These are phyloP conservation scores for Trichosurus vulpecula DNA, from an alignment of 2,797 vertebrate species.

Conservation along the genomic window DNA sequence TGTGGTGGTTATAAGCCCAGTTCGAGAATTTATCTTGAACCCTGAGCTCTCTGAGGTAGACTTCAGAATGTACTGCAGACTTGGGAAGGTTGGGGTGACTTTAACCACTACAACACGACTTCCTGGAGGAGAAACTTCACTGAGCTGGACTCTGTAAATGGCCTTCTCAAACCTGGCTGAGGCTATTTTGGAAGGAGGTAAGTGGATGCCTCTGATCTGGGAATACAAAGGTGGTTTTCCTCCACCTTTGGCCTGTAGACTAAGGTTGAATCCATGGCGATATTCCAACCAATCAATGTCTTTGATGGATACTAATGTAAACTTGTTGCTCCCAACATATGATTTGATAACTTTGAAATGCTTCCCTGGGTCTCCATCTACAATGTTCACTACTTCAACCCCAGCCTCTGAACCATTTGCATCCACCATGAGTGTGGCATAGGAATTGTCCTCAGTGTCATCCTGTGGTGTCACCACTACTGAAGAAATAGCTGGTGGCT, in stretches of 20 bases:
- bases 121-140: constrained; percentile 93
- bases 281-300: constrained; percentile 91
- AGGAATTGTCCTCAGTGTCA: constrained; percentile 82
- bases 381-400: constrained; percentile 88
- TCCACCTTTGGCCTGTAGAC: constrained; percentile 92
- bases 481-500: constrained; percentile 85
- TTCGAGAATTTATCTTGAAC: constrained; percentile 92
- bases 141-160: constrained; percentile 89
- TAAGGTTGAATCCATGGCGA: constrained; percentile 93
- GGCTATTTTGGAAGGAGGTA: constrained; percentile 86
- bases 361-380: constrained; percentile 90
- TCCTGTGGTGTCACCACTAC: constrained; percentile 76
- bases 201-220: constrained; percentile 86
- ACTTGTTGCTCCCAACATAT: constrained; percentile 87
- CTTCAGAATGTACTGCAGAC: constrained; percentile 90
- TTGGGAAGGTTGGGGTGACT: constrained; percentile 81
- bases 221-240: constrained; percentile 87
- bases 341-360: constrained; percentile 91
- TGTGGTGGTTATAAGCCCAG: constrained; percentile 91
- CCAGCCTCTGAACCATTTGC: constrained; percentile 82
- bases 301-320: constrained; percentile 91
- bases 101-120: constrained; percentile 90
- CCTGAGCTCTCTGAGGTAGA: constrained; percentile 84
- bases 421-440: constrained; percentile 87
- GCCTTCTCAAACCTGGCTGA: constrained; percentile 89